Evolutionary conservation across 2,888 invertebrate species (phyloP).

Genomic region (Bembecia ichneumoniformis): DNA sequence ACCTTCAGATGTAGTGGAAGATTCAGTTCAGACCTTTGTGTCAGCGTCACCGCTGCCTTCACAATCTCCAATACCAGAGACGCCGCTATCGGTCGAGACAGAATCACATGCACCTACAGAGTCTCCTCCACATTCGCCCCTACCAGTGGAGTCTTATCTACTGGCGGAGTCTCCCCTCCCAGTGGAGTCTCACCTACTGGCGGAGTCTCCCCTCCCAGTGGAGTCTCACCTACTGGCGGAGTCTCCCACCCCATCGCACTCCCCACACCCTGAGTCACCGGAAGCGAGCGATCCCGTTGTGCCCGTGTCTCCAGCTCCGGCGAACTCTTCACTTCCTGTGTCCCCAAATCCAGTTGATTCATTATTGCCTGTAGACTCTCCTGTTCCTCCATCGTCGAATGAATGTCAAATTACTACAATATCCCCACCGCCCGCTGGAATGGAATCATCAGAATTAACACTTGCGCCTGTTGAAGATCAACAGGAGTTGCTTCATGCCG

Average conservation of each 20-base stretch:
- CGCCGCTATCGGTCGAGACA: constrained; percentile 17
- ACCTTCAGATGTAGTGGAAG: constrained; percentile 7
- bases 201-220: constrained; percentile 21
- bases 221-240: constrained; percentile 15
- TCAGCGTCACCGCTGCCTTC: constrained; percentile 12
- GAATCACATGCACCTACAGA: constrained; percentile 13
- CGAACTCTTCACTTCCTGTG: constrained; percentile 8
- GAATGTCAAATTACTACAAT: not conserved
- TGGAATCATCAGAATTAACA: constrained; percentile 9
- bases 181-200: constrained; percentile 9
- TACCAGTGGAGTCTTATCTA: constrained; percentile 7
- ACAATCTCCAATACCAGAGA: constrained; percentile 16
- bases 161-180: constrained; percentile 15
- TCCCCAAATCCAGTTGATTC: constrained; percentile 4
- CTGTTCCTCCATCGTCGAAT: not conserved
- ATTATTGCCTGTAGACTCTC: constrained; percentile 3
- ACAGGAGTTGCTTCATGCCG: not conserved
- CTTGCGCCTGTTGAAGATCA: constrained; percentile 7
- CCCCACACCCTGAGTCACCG: constrained; percentile 2
- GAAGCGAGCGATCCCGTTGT: constrained; percentile 9
- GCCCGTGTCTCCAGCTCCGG: constrained; percentile 10
- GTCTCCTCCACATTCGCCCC: constrained; percentile 6
- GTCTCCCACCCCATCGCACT: constrained; percentile 9
- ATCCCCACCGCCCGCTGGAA: not conserved
- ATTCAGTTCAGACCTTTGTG: constrained; percentile 1